A percentile compares a stretch with the other conserved stretches of the same genome.
Conservation (phyloP, 2,888 invertebrate genomes). For the Peribatodes rhomboidaria region DNA sequence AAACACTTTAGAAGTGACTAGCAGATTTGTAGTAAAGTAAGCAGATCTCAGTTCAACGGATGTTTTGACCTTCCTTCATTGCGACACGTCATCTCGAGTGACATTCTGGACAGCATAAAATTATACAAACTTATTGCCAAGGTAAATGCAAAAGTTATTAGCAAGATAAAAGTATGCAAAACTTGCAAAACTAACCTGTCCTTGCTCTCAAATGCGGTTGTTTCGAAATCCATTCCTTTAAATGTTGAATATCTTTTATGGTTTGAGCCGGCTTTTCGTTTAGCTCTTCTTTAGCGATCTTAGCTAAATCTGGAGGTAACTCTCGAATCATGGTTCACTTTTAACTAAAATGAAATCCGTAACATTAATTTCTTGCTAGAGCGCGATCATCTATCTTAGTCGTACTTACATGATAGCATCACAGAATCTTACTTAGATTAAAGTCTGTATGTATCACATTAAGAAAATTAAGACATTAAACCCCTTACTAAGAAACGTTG, state of each 20-base stretch:
- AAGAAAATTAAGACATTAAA: too few species aligned
- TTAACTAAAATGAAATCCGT: neutral
- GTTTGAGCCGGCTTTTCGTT: slow-evolving; percentile 80
- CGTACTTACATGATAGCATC: too few species aligned
- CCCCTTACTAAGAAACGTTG: too few species aligned
- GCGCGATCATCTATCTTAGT: too few species aligned
- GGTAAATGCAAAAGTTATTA: neutral
- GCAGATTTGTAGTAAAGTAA: too few species aligned
- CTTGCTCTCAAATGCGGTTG: slow-evolving; percentile 85
- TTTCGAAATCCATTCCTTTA: slow-evolving; percentile 84
- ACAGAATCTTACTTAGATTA: too few species aligned
- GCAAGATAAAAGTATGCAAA: neutral
- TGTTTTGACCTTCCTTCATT: neutral
- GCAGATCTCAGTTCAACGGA: too few species aligned
- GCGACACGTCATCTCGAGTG: neutral
- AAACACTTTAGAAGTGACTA: too few species aligned
- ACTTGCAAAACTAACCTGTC: slow-evolving; percentile 78
- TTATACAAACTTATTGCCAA: neutral
- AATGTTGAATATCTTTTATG: slow-evolving; percentile 71
- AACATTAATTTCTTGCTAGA: neutral
- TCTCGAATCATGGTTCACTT: slow-evolving; percentile 65
- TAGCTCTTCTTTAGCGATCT: slow-evolving; percentile 78
- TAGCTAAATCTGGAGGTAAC: slow-evolving; percentile 77
- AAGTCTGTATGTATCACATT: too few species aligned
- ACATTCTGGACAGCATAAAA: neutral